A percentile compares a stretch with the other conserved stretches of the same genome.
Evolutionary conservation across 2,888 invertebrate species (phyloP).

Genomic region (Andrena praecox): DNA sequence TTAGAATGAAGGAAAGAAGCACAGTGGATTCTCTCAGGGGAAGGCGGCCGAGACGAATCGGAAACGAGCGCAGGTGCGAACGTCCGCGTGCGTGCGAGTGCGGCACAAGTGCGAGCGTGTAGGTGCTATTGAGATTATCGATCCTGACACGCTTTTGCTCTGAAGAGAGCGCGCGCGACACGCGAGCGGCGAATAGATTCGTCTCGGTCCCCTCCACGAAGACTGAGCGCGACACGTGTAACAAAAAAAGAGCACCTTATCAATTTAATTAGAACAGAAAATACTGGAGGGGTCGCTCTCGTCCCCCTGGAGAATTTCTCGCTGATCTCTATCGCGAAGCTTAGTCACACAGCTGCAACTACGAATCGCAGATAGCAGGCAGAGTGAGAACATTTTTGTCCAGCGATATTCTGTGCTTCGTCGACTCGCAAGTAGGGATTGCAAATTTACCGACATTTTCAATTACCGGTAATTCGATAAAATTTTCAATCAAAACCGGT

Average conservation of each 20-base stretch:
- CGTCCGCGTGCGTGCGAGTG: conserved; percentile 12
- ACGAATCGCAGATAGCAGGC: background rate
- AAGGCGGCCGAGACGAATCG: conserved; percentile 4
- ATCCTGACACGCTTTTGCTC: conserved; percentile 2
- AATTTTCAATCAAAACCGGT: no score
- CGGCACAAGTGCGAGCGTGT: background rate
- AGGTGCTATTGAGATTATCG: conserved; percentile 13
- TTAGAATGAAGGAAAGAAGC: no score
- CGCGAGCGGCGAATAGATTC: conserved; percentile 4
- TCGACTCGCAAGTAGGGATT: no score
- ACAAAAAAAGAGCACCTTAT: background rate
- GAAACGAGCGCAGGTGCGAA: conserved; percentile 1
- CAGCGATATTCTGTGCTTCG: background rate
- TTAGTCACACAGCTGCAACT: background rate
- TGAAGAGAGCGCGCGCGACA: background rate
- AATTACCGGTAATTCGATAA: no score
- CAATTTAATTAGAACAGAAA: conserved; percentile 19
- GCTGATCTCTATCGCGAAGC: background rate
- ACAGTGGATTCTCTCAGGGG: background rate
- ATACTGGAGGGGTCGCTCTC: background rate
- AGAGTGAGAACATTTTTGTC: background rate
- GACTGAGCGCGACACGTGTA: background rate
- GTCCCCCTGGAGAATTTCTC: background rate
- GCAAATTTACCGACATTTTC: no score
- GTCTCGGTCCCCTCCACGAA: conserved; percentile 10